Evolutionary conservation across 2,113 vertebrate genomes (phyloP).

Genomic region (Gymnobelideus leadbeateri): DNA sequence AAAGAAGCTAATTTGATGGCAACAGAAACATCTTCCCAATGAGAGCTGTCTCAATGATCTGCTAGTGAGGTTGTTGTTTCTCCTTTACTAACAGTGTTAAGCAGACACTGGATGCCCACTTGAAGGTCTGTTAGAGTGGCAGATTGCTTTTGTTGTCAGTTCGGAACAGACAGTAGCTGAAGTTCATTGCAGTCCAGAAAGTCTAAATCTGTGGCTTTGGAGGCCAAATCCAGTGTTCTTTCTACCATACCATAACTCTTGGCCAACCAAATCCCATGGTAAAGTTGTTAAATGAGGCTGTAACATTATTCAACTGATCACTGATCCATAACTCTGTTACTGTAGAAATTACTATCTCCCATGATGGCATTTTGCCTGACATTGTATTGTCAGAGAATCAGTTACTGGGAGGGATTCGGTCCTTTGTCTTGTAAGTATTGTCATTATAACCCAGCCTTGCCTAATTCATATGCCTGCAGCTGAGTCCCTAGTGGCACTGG

Average conservation of each 20-base stretch:
- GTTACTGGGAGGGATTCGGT: neutral
- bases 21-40: no score
- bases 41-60: neutral
- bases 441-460: neutral
- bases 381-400: neutral
- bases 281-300: neutral
- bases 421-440: neutral
- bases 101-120: neutral
- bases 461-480: neutral
- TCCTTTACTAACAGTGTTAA: neutral
- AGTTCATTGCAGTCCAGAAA: neutral
- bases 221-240: neutral
- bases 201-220: neutral
- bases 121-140: neutral
- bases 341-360: neutral
- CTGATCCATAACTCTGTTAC: neutral
- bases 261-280: neutral
- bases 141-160: neutral
- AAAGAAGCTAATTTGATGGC: neutral
- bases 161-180: neutral
- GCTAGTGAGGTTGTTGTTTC: neutral
- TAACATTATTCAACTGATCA: neutral
- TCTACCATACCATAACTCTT: neutral
- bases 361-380: neutral
- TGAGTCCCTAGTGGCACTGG: neutral